These are phyloP conservation scores for Heteromyza rotundicornis DNA, from an alignment of 2,888 invertebrate species.

Conservation along the genomic window DNA sequence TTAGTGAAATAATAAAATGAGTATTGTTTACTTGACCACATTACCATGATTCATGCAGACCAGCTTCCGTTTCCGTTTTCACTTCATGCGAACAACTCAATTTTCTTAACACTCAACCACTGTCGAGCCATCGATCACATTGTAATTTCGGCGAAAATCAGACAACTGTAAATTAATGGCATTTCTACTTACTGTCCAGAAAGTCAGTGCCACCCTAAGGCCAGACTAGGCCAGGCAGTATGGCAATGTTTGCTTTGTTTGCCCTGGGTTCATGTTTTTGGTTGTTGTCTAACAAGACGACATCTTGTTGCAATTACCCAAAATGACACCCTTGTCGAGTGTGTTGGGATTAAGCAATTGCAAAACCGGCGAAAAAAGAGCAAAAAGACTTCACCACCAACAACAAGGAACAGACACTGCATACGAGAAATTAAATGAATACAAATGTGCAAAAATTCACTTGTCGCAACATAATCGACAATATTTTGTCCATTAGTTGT, in stretches of 20 bases:
- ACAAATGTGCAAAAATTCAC: slow-evolving; percentile 48
- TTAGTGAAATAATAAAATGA: too few species aligned
- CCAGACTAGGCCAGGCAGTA: too few species aligned
- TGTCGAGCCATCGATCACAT: background rate
- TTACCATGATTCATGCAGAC: too few species aligned
- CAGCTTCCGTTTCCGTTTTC: too few species aligned
- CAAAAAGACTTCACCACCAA: background rate
- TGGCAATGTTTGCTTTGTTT: slow-evolving; percentile 29
- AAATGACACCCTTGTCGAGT: slow-evolving; percentile 19
- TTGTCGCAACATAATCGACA: slow-evolving; percentile 57
- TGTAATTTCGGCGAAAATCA: slow-evolving; percentile 37
- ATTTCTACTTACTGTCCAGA: too few species aligned
- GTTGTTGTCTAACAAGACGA: slow-evolving; percentile 35
- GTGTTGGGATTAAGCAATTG: background rate
- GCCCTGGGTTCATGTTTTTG: slow-evolving; percentile 35
- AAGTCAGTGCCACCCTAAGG: too few species aligned
- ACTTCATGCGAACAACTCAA: background rate
- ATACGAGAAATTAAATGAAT: too few species aligned
- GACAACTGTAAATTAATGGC: slow-evolving; percentile 59
- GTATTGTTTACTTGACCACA: too few species aligned
- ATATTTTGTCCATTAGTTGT: slow-evolving; percentile 54
- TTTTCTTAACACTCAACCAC: background rate
- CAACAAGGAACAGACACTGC: slow-evolving; percentile 26
- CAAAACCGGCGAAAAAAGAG: background rate
- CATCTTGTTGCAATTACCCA: slow-evolving; percentile 32